Percentiles rank a stretch among this genome's conserved stretches.
Evolutionary conservation across 2,113 vertebrate genomes (phyloP).

Genomic region (Elachura formosa): DNA sequence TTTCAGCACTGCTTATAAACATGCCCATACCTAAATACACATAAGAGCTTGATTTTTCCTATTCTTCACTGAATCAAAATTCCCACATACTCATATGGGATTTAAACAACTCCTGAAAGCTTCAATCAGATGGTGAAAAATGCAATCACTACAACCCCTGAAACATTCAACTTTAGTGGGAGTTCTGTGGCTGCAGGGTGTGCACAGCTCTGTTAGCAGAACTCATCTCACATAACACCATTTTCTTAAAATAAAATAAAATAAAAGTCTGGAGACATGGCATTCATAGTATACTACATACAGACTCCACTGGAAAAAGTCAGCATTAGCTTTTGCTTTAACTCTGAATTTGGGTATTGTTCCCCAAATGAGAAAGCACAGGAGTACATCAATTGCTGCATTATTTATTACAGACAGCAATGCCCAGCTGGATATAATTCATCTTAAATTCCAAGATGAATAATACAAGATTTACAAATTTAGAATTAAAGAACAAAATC

Average conservation of each 20-base stretch:
- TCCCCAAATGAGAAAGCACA: not conserved
- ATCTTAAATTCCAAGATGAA: not conserved
- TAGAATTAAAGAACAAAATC: not conserved
- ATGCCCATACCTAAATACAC: not conserved
- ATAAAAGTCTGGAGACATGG: not conserved
- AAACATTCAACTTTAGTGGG: not conserved
- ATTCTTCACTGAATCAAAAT: not conserved
- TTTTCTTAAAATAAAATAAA: not conserved
- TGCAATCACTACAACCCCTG: not conserved
- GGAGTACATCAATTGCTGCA: not conserved
- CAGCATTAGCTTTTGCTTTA: not conserved
- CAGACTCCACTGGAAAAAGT: not conserved
- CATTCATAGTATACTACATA: not conserved
- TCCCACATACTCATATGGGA: not conserved
- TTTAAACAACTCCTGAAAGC: not conserved
- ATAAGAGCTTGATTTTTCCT: not conserved
- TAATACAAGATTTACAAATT: not conserved
- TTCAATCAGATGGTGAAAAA: conserved; percentile 9
- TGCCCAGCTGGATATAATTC: not conserved
- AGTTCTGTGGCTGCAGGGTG: not conserved
- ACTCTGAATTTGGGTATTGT: not conserved
- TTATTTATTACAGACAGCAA: not conserved
- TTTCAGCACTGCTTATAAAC: not conserved
- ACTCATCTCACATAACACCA: not conserved
- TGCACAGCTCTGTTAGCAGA: not conserved